These are phyloP conservation scores for Platyscapa corneri DNA, from an alignment of 1,140 invertebrate species.

Conservation along the genomic window DNA sequence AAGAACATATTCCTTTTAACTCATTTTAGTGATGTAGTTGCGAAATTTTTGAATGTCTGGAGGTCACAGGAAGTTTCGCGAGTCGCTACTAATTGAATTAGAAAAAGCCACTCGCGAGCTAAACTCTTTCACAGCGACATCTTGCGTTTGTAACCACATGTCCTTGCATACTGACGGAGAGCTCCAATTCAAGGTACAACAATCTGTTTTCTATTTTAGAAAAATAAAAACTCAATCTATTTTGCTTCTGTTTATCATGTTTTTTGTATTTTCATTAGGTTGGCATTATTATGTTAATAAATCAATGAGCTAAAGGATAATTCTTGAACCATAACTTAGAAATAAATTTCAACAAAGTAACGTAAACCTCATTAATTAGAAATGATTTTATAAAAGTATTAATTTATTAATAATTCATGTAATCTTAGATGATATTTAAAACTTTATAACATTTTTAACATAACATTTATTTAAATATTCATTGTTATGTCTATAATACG, in stretches of 20 bases:
- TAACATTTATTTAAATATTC: no score
- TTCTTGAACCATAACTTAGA: constrained; percentile 73
- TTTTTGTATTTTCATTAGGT: constrained; percentile 67
- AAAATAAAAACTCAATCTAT: constrained; percentile 67
- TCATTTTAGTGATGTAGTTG: constrained; percentile 10
- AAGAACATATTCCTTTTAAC: background rate
- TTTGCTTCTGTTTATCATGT: background rate
- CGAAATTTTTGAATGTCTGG: constrained; percentile 49
- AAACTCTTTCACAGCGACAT: constrained; percentile 11
- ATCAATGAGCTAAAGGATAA: constrained; percentile 68
- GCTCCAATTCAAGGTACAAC: no score
- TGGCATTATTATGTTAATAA: constrained; percentile 75
- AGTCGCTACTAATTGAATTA: constrained; percentile 67
- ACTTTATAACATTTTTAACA: no score
- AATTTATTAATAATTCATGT: no score
- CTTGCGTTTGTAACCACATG: background rate
- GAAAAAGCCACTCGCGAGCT: constrained; percentile 57
- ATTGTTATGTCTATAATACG: no score
- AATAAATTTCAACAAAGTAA: constrained; percentile 65
- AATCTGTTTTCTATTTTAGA: constrained; percentile 65
- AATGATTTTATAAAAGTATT: no score
- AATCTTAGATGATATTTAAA: no score
- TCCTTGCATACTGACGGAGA: no score
- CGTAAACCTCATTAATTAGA: no score
- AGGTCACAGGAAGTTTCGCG: constrained; percentile 63